These are phyloP conservation scores for Taphrorychus bicolor DNA, from an alignment of 2,888 invertebrate genomes.

Conservation along the genomic window DNA sequence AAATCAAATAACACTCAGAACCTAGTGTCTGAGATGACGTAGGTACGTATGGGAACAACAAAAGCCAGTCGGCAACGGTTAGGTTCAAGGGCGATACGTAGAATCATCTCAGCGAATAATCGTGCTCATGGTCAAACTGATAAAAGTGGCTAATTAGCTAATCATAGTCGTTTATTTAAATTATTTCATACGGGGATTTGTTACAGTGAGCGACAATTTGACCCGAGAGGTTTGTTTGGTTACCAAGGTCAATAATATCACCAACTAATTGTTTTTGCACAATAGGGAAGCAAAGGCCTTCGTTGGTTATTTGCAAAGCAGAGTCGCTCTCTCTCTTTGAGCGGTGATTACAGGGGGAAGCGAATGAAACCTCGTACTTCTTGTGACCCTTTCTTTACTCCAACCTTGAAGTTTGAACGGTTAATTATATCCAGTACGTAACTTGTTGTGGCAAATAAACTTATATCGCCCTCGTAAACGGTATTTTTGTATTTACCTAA, in stretches of 20 bases:
- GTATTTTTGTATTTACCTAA: conserved; percentile 17
- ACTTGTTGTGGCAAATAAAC: not conserved
- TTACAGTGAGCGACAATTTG: conserved; percentile 3
- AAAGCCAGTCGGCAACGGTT: conserved; percentile 18
- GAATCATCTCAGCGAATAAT: conserved; percentile 46
- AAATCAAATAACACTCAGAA: not conserved
- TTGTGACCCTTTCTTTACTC: too few relatives aligned
- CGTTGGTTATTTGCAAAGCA: too few relatives aligned
- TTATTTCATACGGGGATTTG: conserved; percentile 27
- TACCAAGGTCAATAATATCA: not conserved
- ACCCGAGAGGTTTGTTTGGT: not conserved
- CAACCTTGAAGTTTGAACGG: not conserved
- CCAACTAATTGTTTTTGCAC: not conserved
- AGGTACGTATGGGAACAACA: conserved; percentile 22
- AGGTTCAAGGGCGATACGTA: conserved; percentile 39
- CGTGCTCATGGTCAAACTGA: conserved; percentile 57
- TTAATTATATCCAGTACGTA: not conserved
- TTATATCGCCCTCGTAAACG: conserved; percentile 1
- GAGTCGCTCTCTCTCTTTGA: too few relatives aligned
- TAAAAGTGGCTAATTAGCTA: conserved; percentile 52
- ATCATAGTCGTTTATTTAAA: conserved; percentile 46
- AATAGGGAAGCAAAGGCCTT: not conserved
- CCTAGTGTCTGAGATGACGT: conserved; percentile 32
- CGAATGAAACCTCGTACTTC: not conserved
- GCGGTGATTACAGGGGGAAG: too few relatives aligned